Percentiles rank a stretch among this genome's conserved stretches.
Evolutionary conservation across 2,888 invertebrate species (phyloP).

Genomic region (Erebia palarica): DNA sequence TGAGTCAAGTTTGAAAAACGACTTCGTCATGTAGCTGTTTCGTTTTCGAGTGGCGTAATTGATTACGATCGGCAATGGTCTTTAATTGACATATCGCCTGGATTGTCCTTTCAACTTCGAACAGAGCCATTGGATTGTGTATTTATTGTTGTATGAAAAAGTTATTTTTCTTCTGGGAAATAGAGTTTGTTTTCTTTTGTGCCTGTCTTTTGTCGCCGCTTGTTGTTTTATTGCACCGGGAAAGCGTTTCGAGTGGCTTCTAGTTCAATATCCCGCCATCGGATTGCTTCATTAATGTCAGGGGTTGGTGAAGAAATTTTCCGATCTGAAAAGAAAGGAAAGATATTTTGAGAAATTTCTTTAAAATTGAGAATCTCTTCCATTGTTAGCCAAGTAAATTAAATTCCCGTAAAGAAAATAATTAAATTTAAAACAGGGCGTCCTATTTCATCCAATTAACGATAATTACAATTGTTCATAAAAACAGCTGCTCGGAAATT

Average conservation of each 20-base stretch:
- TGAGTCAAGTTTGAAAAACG: conserved; percentile 73
- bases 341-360: conserved; percentile 35
- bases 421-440: conserved; percentile 11
- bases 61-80: conserved; percentile 63
- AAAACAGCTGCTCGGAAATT: conserved; percentile 10
- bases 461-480: conserved; percentile 1
- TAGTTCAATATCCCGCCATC: conserved; percentile 76
- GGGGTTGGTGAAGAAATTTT: conserved; percentile 68
- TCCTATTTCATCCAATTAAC: conserved; percentile 13
- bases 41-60: conserved; percentile 62
- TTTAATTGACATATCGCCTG: conserved; percentile 76
- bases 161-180: conserved; percentile 49
- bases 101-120: conserved; percentile 61
- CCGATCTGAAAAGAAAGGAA: conserved; percentile 71
- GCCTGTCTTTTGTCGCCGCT: conserved; percentile 50
- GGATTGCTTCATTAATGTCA: conserved; percentile 79
- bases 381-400: conserved; percentile 3
- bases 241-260: conserved; percentile 64
- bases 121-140: conserved; percentile 54
- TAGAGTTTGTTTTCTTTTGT: conserved; percentile 59
- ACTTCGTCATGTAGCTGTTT: conserved; percentile 69
- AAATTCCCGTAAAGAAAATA: conserved; percentile 8
- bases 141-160: conserved; percentile 47
- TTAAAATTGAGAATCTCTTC: neutral
- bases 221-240: conserved; percentile 72